Evolutionary conservation across 2,797 vertebrate species (phyloP), one percentile per base, ranked within the genome.

Genomic region (Poeciliopsis infans): DNA sequence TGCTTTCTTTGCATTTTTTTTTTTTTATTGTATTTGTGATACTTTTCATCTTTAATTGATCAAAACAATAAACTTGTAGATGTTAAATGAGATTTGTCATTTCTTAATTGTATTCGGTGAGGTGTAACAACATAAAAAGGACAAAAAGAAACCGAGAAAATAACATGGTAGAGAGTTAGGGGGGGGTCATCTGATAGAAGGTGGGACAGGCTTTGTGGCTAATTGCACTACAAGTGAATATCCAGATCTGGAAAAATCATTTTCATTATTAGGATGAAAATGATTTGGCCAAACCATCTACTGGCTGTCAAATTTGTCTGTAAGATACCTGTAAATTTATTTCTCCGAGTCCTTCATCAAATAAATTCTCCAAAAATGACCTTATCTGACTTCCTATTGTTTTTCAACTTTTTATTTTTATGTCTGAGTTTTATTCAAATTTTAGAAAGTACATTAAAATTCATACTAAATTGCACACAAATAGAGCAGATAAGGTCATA

Each of bases 221-320:
- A 69, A 16, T 73, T 87, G 87, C 86, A 83, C 86, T 72, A 51
- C 61, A 15, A n/a, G 73, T 74, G 71, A 82, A 76, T 71, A 75
- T 73, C 46, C 73, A 81, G 83, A 82, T 83, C 76, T 72, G 78
- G 72, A 55, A 36, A 66, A 80, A 83, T 59, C 53, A 82, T 75
- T 57, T 53, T 78, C 78, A 80, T 90, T 83, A 87, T 87, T 87
- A 85, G 69, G 59, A 80, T 20, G 5, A 75, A 2, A 18, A 49
- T n/a, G 51, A 85, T 45, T 73, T 80, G 66, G 20, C 73, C 77
- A 55, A 47, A 81, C 69, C 79, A 55, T 75, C 61, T 76, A 51
- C 31, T 81, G 45, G 59, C 74, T 70, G 57, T 76, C 55, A 55
- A 28, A 83, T 78, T 75, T 70, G 81, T 83, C 75, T 23, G 23